These are phyloP conservation scores for Struthio camelus DNA, from an alignment of 2,113 vertebrate species.

Conservation along the genomic window DNA sequence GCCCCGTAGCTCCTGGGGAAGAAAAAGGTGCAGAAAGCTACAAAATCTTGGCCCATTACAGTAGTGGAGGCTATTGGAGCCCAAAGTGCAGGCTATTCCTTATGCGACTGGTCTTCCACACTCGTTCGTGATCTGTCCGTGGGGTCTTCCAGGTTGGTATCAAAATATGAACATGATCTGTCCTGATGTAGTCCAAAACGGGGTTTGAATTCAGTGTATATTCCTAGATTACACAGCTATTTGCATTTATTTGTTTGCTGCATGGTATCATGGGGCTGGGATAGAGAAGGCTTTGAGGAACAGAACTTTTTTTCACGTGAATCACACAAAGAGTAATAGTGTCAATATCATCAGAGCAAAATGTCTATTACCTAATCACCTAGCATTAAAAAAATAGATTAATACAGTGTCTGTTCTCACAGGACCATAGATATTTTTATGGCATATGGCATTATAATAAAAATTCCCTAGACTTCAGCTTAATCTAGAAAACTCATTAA, in stretches of 20 bases:
- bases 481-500: constrained; percentile 71
- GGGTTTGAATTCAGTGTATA: rapidly evolving
- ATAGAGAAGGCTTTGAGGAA: background rate
- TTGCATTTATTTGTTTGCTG: too few species aligned
- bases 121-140: background rate
- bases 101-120: rapidly evolving
- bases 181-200: rapidly evolving
- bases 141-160: background rate
- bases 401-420: constrained; percentile 31
- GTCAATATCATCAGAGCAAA: constrained; percentile 10
- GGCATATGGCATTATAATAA: constrained; percentile 40
- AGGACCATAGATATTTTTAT: constrained; percentile 57
- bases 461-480: constrained; percentile 66
- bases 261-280: background rate
- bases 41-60: rapidly evolving
- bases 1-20: background rate
- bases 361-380: constrained; percentile 22
- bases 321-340: background rate
- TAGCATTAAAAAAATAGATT: constrained; percentile 35
- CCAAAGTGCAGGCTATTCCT: rapidly evolving
- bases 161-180: too few species aligned
- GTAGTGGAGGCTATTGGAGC: rapidly evolving
- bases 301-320: background rate
- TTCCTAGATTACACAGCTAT: background rate
- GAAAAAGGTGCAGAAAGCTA: rapidly evolving